Evolutionary conservation across 1,140 invertebrate species (phyloP), one percentile per base, ranked within the genome.

Genomic region (Plutomurus gul): DNA sequence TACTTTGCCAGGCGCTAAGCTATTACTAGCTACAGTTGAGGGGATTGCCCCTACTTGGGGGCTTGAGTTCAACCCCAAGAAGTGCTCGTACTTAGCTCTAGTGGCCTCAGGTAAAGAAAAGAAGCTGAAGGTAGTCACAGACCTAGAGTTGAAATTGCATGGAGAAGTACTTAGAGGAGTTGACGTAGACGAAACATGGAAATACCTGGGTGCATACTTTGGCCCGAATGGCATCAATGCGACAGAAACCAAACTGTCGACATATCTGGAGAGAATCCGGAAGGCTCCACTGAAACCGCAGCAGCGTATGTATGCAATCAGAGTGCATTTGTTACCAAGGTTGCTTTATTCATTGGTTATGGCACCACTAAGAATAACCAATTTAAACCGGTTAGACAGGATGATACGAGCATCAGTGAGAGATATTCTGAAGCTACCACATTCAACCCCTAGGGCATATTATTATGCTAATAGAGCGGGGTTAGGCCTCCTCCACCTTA

Each of bases 1-100:
- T 0, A 77, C 78, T 8, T 16, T 39, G 27, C 18, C 20, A 39
- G 82, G 75, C 5, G 78, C 85, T 3, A 25, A 80, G 47, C 25
- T 3, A 13, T 13, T 47, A 3, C 16, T 74, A 13, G 11, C 30
- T 10, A 33, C 11, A 51, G 46, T 51, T 1, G 46, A 46, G 13
- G 11, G 11, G 4, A 11, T 33, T 13, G 30, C n/a, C 1, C n/a
- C n/a, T 8, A 8, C 40, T 10, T 51, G 25, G 46, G 40, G 73
- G 27, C 4, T 75, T 3, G 30, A 18, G 16, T 49, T 75, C 10
- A 75, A 75, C 22, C 33, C 46, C 1, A 46, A 75, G 22, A 75
- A 75, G n/a, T 75, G 73, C 10, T 30, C 8, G 3, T 75, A 46
- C 22, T 3, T 75, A 7, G 43, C 40, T 7, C 16, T 75, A 4